Conservation (phyloP, 2,888 invertebrate species). For the Tortricodes alternella region DNA sequence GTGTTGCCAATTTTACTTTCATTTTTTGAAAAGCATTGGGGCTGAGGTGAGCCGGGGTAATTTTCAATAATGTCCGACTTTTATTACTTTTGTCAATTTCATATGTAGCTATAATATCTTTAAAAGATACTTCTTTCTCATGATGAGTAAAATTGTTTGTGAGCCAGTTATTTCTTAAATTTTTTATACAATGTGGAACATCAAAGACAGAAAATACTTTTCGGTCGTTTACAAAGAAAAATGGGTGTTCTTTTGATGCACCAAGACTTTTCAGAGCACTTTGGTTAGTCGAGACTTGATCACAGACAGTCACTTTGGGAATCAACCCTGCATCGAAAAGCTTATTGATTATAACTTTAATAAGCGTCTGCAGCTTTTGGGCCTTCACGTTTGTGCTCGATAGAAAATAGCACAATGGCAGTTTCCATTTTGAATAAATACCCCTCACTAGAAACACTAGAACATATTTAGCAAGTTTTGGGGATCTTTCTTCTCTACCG, state of each 20-base stretch:
- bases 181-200: background rate
- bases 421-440: background rate
- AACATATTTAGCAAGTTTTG: background rate
- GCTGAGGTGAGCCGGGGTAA: slow-evolving; percentile 4
- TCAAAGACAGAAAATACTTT: slow-evolving; percentile 5
- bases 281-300: background rate
- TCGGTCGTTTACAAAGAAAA: background rate
- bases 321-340: background rate
- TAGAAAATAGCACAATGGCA: background rate
- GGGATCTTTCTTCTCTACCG: background rate
- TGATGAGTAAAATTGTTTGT: background rate
- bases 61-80: slow-evolving; percentile 4
- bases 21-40: slow-evolving; percentile 26
- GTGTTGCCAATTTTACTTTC: slow-evolving; percentile 26
- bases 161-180: background rate
- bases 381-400: background rate
- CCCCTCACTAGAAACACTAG: background rate
- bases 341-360: background rate
- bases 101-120: background rate
- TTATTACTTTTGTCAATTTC: slow-evolving; percentile 16
- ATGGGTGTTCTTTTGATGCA: background rate
- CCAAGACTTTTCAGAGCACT: background rate
- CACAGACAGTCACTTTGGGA: background rate
- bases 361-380: background rate
- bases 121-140: background rate